Conservation (phyloP, 2,113 vertebrate genomes). For the Dendrocopos noguchii region DNA sequence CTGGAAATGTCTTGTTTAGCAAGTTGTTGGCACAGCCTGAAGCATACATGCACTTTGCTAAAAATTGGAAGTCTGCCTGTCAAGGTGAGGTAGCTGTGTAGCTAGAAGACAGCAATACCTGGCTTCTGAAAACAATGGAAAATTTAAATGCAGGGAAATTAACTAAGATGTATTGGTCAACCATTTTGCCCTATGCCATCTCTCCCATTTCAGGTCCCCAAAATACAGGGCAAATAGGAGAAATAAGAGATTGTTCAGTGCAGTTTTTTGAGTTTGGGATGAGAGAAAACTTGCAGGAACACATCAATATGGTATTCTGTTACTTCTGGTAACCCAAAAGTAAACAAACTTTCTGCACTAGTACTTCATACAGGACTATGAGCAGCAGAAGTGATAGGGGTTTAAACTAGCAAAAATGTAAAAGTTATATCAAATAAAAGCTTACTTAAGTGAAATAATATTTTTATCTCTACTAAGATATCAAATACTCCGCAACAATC, state of each 20-base stretch:
- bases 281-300: not conserved
- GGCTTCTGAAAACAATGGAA: not conserved
- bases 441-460: not conserved
- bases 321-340: not conserved
- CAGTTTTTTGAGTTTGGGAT: not conserved
- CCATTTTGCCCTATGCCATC: not conserved
- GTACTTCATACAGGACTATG: not conserved
- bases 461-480: not conserved
- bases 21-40: not conserved
- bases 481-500: not conserved
- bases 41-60: not conserved
- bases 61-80: not conserved
- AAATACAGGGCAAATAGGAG: not conserved
- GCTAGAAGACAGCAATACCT: not conserved
- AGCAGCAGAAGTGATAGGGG: not conserved
- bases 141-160: not conserved
- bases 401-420: not conserved
- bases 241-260: not conserved
- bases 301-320: accelerated
- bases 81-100: not conserved
- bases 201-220: not conserved
- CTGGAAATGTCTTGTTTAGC: not conserved
- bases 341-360: not conserved
- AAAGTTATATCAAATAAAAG: not conserved
- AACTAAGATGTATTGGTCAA: not conserved